Percentiles rank a stretch among this genome's conserved stretches.
Conservation (phyloP, 2,797 vertebrate genomes). For the Phaenicophaeus curvirostris region DNA sequence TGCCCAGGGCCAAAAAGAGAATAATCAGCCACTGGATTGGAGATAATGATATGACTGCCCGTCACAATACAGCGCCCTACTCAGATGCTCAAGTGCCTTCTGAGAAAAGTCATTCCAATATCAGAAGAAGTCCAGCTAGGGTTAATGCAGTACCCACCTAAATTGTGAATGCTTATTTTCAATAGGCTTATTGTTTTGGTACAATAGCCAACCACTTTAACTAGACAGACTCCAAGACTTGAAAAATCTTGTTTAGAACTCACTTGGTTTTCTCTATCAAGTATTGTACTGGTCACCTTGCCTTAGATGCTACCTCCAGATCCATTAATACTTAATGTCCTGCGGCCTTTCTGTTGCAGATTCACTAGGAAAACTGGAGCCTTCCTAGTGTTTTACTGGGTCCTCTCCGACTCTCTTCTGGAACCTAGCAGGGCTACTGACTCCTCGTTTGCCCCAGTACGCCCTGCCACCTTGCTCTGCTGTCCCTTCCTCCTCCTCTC, state of each 20-base stretch:
- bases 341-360: background rate
- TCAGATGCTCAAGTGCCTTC: background rate
- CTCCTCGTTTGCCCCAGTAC: too few species aligned
- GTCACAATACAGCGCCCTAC: background rate
- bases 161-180: background rate
- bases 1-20: conserved; percentile 31
- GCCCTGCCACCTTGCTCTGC: background rate
- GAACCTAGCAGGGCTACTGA: background rate
- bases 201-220: background rate
- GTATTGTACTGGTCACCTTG: background rate
- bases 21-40: conserved; percentile 28
- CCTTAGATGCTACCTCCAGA: background rate
- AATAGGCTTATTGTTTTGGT: background rate
- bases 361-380: background rate
- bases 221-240: background rate
- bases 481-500: background rate
- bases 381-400: background rate
- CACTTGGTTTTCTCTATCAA: background rate
- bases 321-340: background rate
- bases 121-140: background rate
- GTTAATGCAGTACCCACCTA: background rate
- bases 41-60: conserved; percentile 8
- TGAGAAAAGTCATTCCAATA: background rate
- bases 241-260: background rate
- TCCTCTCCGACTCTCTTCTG: background rate